Percentiles rank a stretch among this genome's conserved stretches.
These are phyloP conservation scores for Phrynocephalus vlangalii DNA, from an alignment of 2,797 vertebrate species.

Conservation along the genomic window DNA sequence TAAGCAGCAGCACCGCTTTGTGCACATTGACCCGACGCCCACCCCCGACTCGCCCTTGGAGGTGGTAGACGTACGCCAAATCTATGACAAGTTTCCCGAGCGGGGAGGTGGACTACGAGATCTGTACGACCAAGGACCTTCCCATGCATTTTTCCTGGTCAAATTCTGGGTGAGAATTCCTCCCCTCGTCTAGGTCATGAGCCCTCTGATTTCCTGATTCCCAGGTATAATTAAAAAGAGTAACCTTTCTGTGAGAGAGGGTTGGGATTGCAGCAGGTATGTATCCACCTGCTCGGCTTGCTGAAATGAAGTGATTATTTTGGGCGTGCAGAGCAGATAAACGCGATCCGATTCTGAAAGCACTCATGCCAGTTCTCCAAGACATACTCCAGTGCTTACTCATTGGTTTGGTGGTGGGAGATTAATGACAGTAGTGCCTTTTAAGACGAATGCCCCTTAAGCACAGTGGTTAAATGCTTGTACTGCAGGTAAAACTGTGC, in stretches of 20 bases:
- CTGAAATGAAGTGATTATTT: neutral
- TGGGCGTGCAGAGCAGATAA: neutral
- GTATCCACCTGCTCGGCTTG: too few species aligned
- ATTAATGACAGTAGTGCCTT: too few species aligned
- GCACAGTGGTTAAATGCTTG: too few species aligned
- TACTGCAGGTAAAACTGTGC: too few species aligned
- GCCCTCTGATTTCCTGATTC: neutral
- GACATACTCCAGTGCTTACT: neutral
- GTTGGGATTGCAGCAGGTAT: too few species aligned
- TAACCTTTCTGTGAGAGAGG: neutral
- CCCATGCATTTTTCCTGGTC: slow-evolving; percentile 94
- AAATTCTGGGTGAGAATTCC: slow-evolving; percentile 93
- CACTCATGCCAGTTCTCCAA: neutral
- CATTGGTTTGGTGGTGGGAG: too few species aligned
- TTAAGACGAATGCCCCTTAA: too few species aligned
- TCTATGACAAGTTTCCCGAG: slow-evolving; percentile 97
- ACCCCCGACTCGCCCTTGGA: slow-evolving; percentile 92
- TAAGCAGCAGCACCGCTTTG: slow-evolving; percentile 96
- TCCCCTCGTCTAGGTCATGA: too few species aligned
- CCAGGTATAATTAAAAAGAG: neutral
- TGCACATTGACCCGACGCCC: slow-evolving; percentile 93
- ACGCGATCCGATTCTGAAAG: neutral
- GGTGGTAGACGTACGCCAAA: slow-evolving; percentile 94
- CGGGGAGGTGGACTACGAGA: slow-evolving; percentile 96
- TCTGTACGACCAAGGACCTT: slow-evolving; percentile 92